Evolutionary conservation across 2,113 vertebrate genomes (phyloP).

Genomic region (Marmota monax): DNA sequence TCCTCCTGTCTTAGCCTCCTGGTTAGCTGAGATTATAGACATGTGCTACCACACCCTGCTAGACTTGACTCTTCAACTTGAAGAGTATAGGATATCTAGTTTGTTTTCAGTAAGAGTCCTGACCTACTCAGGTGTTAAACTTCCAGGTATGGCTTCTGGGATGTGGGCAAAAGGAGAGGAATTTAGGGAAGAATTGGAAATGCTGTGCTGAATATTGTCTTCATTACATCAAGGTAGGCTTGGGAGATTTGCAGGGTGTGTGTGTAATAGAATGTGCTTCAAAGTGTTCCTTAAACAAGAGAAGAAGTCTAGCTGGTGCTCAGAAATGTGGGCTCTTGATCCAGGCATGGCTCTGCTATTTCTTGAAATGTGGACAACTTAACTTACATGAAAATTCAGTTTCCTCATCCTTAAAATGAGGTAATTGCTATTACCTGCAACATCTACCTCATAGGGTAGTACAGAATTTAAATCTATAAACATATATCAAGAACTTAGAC

Average conservation of each 20-base stretch:
- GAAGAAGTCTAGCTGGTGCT: not conserved
- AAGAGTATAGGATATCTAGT: not conserved
- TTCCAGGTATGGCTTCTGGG: not conserved
- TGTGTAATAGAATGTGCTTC: not conserved
- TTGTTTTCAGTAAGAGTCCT: not conserved
- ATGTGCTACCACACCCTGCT: not conserved
- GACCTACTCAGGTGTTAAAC: not conserved
- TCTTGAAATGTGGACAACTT: not conserved
- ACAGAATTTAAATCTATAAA: not conserved
- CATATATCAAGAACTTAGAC: not conserved
- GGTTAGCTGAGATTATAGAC: not conserved
- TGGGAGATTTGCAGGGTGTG: not conserved
- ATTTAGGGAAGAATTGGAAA: not conserved
- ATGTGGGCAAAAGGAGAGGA: not conserved
- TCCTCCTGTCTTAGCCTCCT: not conserved
- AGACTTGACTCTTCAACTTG: conserved; percentile 1
- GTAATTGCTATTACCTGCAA: not conserved
- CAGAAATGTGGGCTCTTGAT: not conserved
- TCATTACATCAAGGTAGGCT: not conserved
- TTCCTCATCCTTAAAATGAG: conserved; percentile 32
- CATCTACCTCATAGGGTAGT: not conserved
- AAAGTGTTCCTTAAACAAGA: not conserved
- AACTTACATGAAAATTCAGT: not conserved
- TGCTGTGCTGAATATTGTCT: not conserved
- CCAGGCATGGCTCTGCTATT: not conserved